Evolutionary conservation across 2,888 invertebrate genomes (phyloP), one percentile per base, ranked within the genome.

Genomic region (Drosophila villosipedis): DNA sequence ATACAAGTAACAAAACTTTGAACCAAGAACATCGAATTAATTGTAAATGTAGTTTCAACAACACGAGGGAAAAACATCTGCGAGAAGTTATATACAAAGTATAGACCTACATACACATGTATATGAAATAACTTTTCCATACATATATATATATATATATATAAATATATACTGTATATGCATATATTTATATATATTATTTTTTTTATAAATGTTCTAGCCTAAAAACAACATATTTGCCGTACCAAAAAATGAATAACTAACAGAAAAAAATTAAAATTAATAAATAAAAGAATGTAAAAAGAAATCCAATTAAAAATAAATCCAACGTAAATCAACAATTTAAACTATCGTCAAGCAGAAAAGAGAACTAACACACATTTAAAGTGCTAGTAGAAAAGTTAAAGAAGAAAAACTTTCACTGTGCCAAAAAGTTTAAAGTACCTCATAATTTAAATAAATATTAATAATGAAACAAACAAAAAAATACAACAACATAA

Each of bases 381-480:
- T 64, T 64, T 65, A 63, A 81, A 77, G 69, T 72, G 94, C 94
- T 93, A 92, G 93, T 92, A 93, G 93, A 91, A 94, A 94, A 93
- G 75, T 75, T 67, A 57, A 59, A 92, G 93, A 92, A 94, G 93
- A 89, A 94, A 94, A 94, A 95, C 94, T 95, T 95, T 95, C 95
- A 95, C 95, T 96, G 96, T 96, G 96, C 96, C 96, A 96, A 96
- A 93, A 96, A 88, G 88, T 96, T 95, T 92, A 95, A 94, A 95
- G 96, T 96, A 96, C 96, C 96, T 96, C 96, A 96, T 95, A 94
- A 95, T 94, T 91, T 92, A 88, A 89, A 87, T 88, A 89, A 83
- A 84, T 82, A 75, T 73, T 82, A 88, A 83, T 76, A 75, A 73
- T 71, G 67, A 55, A 64, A 61, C 49, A 63, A 72, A 79, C 49